Base-by-base conservation (phyloP, 2,113 vertebrate species). In the Chitala chitala region DNA sequence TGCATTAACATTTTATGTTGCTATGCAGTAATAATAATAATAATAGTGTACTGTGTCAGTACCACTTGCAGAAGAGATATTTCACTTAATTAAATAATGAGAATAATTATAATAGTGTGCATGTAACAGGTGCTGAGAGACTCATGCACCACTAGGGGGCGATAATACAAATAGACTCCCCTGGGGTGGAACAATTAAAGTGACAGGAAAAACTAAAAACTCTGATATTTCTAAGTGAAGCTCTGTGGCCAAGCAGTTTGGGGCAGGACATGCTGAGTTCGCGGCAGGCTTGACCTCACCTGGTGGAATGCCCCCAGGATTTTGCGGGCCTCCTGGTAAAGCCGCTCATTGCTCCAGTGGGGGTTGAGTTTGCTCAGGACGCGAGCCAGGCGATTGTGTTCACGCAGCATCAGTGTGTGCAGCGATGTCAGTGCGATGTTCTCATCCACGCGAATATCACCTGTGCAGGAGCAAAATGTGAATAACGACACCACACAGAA, bases 381-480 rank as follows among this genome's bases (percentile, higher is more conserved):
- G 3, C 86, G 86, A 4, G 90, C 90, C 75, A 92, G 70, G 1
- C 91, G 89, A 84, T 92, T 92, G 71, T 92, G 91, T 51, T 92
- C 90, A 3, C 90, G 87, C 74, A 92, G 0, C n/a, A 92, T 90
- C 53, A 91, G 22, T 0, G 90, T 89, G 79, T 92, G 91, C 20
- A 92, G 5, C 0, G 88, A 86, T 0, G 89, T 86, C 58, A 92
- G 80, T 10, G 80, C 90, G 0, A 88, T 77, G 79, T 91, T 92
- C 80, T 91, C 89, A 9, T 86, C 79, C 63, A 87, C 87, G 2
- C 91, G 90, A 0, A 0, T 12, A 61, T 92, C 91, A 64, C 91
- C 91, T 92, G 66, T 29, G 53, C 17, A 48, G 7, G 17, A 22
- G 22, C 59, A 65, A 65, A 33, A 40, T n/a, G 2, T 3, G 33